These are phyloP conservation scores for Drosophila aldrichi DNA, from an alignment of 2,888 invertebrate genomes.

Conservation along the genomic window DNA sequence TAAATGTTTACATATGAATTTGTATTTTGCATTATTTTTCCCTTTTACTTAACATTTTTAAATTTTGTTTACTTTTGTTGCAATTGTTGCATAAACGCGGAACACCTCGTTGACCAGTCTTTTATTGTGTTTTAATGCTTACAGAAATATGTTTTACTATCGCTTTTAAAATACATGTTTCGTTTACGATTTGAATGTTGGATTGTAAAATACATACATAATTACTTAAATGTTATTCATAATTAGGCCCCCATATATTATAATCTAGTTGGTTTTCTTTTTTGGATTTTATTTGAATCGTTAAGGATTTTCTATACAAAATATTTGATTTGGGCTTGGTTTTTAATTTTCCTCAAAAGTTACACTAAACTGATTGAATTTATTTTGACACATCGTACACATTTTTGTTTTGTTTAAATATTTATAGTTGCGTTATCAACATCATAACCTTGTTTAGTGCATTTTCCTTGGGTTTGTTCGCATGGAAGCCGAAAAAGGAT, in stretches of 20 bases:
- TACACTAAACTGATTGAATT: conserved; percentile 80
- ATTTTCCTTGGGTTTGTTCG: conserved; percentile 34
- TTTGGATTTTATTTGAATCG: conserved; percentile 34
- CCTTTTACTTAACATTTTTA: conserved; percentile 49
- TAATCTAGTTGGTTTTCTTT: conserved; percentile 44
- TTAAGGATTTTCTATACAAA: conserved; percentile 74
- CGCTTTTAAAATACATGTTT: conserved; percentile 61
- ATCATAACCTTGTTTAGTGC: conserved; percentile 45
- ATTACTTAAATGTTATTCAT: conserved; percentile 36
- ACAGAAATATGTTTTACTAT: conserved; percentile 50
- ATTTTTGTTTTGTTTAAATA: conserved; percentile 56
- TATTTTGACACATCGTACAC: conserved; percentile 80
- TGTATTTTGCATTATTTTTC: conserved; percentile 45
- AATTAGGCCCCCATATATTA: conserved; percentile 43
- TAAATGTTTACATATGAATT: conserved; percentile 27
- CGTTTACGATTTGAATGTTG: conserved; percentile 41
- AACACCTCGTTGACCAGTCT: conserved; percentile 86
- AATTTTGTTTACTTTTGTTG: conserved; percentile 63
- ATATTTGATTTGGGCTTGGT: conserved; percentile 64
- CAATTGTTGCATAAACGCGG: conserved; percentile 85
- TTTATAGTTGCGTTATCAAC: conserved; percentile 45
- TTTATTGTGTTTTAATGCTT: conserved; percentile 82
- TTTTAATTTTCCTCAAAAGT: conserved; percentile 60
- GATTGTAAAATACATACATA: conserved; percentile 65
- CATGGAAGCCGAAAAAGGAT: conserved; percentile 59